phyloP scores from a whole-genome alignment of 2,113 vertebrate genomes.

The Bostrychus sinensis region DNA sequence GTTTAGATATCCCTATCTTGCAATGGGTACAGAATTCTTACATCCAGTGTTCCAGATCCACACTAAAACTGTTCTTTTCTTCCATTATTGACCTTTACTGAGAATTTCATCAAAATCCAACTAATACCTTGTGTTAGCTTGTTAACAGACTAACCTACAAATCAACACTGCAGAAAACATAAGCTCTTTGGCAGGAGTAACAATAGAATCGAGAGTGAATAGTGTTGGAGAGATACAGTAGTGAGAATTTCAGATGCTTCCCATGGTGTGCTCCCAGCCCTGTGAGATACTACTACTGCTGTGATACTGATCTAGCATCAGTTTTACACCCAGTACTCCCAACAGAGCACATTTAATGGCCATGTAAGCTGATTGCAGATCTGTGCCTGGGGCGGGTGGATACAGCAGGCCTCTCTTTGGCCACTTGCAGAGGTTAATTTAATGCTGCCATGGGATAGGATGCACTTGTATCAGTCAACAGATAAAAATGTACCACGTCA shows the following conservation, averaged over 20 bases:
- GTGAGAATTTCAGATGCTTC: not conserved
- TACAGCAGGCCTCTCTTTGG: slow-evolving; percentile 7
- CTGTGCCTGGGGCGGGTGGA: slow-evolving; percentile 17
- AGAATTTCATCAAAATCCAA: no score
- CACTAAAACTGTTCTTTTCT: no score
- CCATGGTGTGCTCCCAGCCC: not conserved
- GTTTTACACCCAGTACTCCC: slow-evolving; percentile 37
- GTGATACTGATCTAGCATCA: slow-evolving; percentile 34
- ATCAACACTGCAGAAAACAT: no score
- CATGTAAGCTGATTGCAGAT: slow-evolving; percentile 48
- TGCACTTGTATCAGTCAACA: slow-evolving; percentile 27
- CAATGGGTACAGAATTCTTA: no score
- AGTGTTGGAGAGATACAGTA: not conserved
- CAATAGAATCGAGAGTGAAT: no score
- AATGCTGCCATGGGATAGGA: slow-evolving; percentile 28
- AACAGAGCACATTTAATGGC: slow-evolving; percentile 33
- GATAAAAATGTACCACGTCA: slow-evolving; percentile 54
- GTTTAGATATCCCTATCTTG: no score
- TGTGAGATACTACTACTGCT: not conserved
- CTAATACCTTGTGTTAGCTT: no score
- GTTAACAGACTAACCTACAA: no score
- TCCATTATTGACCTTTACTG: no score
- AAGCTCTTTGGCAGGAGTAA: no score
- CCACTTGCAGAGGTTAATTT: slow-evolving; percentile 51
- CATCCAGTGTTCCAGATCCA: no score